Evolutionary conservation across 1,140 invertebrate species (phyloP).

Genomic region (Drosophila biarmipes): DNA sequence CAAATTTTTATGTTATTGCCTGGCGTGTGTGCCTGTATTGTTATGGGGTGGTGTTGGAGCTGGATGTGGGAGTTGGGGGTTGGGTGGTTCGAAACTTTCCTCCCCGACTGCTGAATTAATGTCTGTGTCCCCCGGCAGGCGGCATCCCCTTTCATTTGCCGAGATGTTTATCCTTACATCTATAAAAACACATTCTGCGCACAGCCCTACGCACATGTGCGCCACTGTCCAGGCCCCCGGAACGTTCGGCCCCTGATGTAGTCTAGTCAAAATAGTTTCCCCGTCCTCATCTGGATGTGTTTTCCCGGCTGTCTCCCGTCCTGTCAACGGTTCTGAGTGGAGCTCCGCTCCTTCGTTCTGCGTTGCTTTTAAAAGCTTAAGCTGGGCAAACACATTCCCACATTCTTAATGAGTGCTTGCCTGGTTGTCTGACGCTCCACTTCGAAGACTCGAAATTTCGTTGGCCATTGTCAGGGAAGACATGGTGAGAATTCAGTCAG

Average conservation of each 20-base stretch:
- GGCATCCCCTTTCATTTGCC: slow-evolving; percentile 39
- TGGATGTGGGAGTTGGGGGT: slow-evolving; percentile 10
- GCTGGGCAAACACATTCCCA: slow-evolving; percentile 37
- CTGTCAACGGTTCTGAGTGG: slow-evolving; percentile 55
- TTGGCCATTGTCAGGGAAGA: slow-evolving; percentile 22
- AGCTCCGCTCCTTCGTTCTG: slow-evolving; percentile 33
- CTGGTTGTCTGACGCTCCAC: slow-evolving; percentile 23
- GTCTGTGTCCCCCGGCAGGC: slow-evolving; percentile 37
- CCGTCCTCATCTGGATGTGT: slow-evolving; percentile 16
- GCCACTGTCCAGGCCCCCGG: slow-evolving; percentile 37
- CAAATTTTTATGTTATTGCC: slow-evolving; percentile 79
- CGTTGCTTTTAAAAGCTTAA: slow-evolving; percentile 70
- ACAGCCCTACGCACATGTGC: slow-evolving; percentile 12
- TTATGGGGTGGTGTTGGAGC: neutral
- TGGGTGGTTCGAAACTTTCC: neutral
- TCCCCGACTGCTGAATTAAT: slow-evolving; percentile 37
- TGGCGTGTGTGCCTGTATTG: slow-evolving; percentile 27
- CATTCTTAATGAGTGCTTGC: slow-evolving; percentile 49
- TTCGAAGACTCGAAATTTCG: slow-evolving; percentile 23
- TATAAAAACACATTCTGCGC: slow-evolving; percentile 54
- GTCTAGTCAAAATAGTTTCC: slow-evolving; percentile 63
- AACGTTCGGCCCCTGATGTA: slow-evolving; percentile 53
- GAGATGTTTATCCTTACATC: slow-evolving; percentile 68
- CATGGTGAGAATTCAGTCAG: neutral
- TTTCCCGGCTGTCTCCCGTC: slow-evolving; percentile 32